Evolutionary conservation across 2,113 vertebrate genomes (phyloP).

Genomic region (Mesocricetus auratus): DNA sequence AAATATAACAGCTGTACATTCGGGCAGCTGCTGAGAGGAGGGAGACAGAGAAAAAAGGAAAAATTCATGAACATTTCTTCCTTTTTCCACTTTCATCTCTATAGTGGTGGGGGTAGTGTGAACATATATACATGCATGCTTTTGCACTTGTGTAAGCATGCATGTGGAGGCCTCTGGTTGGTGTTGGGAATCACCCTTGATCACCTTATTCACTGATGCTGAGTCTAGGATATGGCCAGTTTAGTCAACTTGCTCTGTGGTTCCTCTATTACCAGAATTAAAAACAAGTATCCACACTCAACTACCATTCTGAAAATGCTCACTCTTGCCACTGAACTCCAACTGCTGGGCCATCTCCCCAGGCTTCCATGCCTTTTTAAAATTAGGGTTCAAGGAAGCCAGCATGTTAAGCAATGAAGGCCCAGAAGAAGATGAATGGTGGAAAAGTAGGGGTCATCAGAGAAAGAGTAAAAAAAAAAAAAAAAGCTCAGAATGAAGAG

Average conservation of each 20-base stretch:
- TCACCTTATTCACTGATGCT: not conserved
- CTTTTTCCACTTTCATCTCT: not conserved
- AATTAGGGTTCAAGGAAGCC: not conserved
- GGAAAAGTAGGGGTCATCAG: not conserved
- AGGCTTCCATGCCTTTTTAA: not conserved
- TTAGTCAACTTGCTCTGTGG: not conserved
- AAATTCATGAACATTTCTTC: not conserved
- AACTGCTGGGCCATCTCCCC: not conserved
- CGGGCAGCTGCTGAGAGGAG: not conserved
- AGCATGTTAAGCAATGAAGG: not conserved
- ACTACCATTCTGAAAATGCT: not conserved
- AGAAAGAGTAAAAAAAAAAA: not conserved
- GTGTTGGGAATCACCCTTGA: not conserved
- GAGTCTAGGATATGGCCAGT: not conserved
- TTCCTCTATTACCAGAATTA: not conserved
- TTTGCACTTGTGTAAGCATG: not conserved
- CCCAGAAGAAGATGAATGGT: not conserved
- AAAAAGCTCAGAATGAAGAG: not conserved
- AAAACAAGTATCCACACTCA: not conserved
- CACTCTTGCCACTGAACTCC: not conserved
- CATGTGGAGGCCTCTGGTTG: not conserved
- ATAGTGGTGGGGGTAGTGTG: not conserved
- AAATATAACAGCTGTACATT: not conserved
- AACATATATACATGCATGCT: not conserved
- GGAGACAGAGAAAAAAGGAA: not conserved